Conservation (phyloP, 2,888 invertebrate genomes). For the Hydropsyche betteni region DNA sequence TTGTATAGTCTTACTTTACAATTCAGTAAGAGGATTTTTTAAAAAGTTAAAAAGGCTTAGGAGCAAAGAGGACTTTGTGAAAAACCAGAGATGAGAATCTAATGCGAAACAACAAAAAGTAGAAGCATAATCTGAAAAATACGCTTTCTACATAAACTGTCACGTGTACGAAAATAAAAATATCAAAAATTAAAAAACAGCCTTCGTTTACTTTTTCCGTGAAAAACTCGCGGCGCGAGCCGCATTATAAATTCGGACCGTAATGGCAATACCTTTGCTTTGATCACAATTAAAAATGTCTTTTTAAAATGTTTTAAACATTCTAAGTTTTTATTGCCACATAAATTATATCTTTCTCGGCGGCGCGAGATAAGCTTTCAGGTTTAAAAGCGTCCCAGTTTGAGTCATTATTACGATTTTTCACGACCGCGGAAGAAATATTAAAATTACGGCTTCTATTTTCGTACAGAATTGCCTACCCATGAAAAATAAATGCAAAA, state of each 20-base stretch:
- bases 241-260: not conserved
- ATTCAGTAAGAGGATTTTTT: slow-evolving; percentile 2
- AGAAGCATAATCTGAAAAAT: too few relatives aligned
- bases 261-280: slow-evolving; percentile 1
- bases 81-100: not conserved
- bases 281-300: slow-evolving; percentile 10
- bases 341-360: slow-evolving; percentile 19
- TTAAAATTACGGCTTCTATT: slow-evolving; percentile 17
- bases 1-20: slow-evolving; percentile 1
- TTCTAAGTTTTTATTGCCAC: slow-evolving; percentile 23
- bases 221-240: too few relatives aligned
- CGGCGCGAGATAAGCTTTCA: slow-evolving; percentile 19
- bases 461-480: slow-evolving; percentile 1
- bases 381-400: slow-evolving; percentile 23
- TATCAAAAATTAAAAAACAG: too few relatives aligned
- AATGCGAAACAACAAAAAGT: too few relatives aligned
- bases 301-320: slow-evolving; percentile 16
- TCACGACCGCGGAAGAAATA: slow-evolving; percentile 10
- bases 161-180: too few relatives aligned
- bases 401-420: slow-evolving; percentile 1
- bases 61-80: not conserved
- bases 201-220: too few relatives aligned
- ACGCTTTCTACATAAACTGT: too few relatives aligned
- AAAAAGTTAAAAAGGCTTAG: not conserved
- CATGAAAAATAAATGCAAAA: not conserved